Evolutionary conservation across 2,888 invertebrate genomes (phyloP), one percentile per base, ranked within the genome.

Genomic region (Didymodactylos carnosus): DNA sequence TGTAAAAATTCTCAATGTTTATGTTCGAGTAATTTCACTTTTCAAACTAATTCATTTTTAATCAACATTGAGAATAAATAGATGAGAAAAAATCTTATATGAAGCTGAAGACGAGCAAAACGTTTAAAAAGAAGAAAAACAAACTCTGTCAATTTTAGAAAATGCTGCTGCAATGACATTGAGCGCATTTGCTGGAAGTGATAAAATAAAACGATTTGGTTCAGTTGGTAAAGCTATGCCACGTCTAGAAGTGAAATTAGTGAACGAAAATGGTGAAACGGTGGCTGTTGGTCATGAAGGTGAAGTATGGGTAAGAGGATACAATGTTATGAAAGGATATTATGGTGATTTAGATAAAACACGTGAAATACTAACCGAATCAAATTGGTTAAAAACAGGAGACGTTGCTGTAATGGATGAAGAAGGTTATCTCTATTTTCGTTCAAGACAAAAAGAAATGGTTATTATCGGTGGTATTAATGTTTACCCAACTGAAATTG

Each of bases 401-500:
- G 75, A 75, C 70, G 25, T 75, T 39, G 71, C 69, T 35, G 39
- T 39, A 13, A 75, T 75, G 75, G 75, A 75, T 43, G 69, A 69
- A 69, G 49, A 75, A n/a, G 75, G 75, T 19, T 75, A 72, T 70
- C 0, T 75, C 10, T 72, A 72, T 72, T 72, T 72, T 41, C 62
- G 62, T 27, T 46, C 72, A 14, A 27, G 75, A 13, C 5, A 19
- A 43, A 75, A 75, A 51, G 75, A 75, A 8, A 25, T 75, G 13
- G 72, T 75, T 25, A 75, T 75, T 14, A 40, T 72, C 46, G 75
- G 75, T n/a, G 75, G 75, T 40, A 27, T 43, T 14, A 75, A 75
- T 72, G 49, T 75, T 23, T 75, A 75, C 69, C 75, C 75, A 23
- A 71, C 71, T 69, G 74, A 74, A 69, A 62, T 74, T 43, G 74